Evolutionary conservation across 1,140 invertebrate species (phyloP).

Genomic region (Antheraea pernyi): DNA sequence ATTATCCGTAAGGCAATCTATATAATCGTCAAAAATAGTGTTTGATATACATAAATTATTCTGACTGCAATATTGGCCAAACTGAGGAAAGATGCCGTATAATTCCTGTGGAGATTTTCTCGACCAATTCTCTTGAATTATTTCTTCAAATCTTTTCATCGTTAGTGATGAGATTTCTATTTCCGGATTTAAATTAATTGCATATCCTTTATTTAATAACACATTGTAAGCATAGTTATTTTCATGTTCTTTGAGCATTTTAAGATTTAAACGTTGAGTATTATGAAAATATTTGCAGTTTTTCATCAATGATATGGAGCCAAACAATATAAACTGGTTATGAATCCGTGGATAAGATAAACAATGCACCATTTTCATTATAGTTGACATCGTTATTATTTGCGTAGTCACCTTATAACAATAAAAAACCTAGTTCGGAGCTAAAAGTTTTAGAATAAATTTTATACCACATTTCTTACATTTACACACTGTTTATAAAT

Average conservation of each 20-base stretch:
- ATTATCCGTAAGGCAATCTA: slow-evolving; percentile 70
- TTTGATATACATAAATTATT: slow-evolving; percentile 65
- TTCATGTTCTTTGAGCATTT: slow-evolving; percentile 64
- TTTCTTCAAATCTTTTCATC: slow-evolving; percentile 36
- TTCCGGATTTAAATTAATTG: slow-evolving; percentile 33
- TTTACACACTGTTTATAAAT: no score
- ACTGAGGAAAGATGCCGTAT: slow-evolving; percentile 54
- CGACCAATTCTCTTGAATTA: slow-evolving; percentile 47
- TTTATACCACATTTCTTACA: no score
- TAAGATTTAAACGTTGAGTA: slow-evolving; percentile 29
- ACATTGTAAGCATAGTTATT: slow-evolving; percentile 63
- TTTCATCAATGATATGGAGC: slow-evolving; percentile 19
- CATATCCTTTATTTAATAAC: slow-evolving; percentile 59
- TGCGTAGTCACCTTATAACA: neutral
- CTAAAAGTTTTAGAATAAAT: no score
- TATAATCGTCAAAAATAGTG: slow-evolving; percentile 63
- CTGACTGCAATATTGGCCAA: slow-evolving; percentile 59
- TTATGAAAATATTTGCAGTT: slow-evolving; percentile 30
- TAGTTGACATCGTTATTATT: neutral
- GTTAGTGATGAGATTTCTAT: slow-evolving; percentile 21
- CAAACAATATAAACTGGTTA: slow-evolving; percentile 14
- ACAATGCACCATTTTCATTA: slow-evolving; percentile 23
- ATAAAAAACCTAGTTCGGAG: no score
- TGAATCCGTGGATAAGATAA: slow-evolving; percentile 20
- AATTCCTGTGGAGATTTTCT: slow-evolving; percentile 45